A percentile compares a stretch with the other conserved stretches of the same genome.
These are phyloP conservation scores for Meliscaeva auricollis DNA, from an alignment of 2,888 invertebrate species.

Conservation along the genomic window DNA sequence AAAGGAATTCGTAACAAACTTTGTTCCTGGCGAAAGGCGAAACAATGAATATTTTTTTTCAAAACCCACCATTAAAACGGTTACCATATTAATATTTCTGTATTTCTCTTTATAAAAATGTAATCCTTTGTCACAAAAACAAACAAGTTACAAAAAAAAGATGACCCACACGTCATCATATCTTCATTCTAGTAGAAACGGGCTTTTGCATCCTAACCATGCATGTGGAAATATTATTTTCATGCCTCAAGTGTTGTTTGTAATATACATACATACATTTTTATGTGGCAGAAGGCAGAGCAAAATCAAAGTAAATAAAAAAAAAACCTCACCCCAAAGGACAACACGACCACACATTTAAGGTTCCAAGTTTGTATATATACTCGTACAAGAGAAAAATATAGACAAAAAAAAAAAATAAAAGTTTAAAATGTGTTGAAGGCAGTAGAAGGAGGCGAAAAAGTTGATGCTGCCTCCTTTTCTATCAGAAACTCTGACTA, in stretches of 20 bases:
- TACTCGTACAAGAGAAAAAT: neutral
- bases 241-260: constrained; percentile 60
- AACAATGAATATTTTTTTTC: constrained; percentile 15
- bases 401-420: no score
- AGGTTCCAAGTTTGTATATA: constrained; percentile 15
- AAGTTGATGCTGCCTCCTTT: constrained; percentile 12
- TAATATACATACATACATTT: constrained; percentile 24
- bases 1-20: neutral
- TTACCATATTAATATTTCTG: constrained; percentile 18
- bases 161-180: constrained; percentile 32
- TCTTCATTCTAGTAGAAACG: constrained; percentile 31
- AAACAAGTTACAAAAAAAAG: neutral
- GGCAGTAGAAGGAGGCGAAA: neutral
- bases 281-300: constrained; percentile 4
- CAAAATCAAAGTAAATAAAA: constrained; percentile 35
- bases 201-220: constrained; percentile 36
- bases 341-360: constrained; percentile 34
- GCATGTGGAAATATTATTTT: constrained; percentile 64
- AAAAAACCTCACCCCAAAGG: constrained; percentile 28
- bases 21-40: constrained; percentile 23
- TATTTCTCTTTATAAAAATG: neutral
- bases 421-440: neutral
- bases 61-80: constrained; percentile 31
- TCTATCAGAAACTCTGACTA: constrained; percentile 44
- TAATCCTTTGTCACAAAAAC: constrained; percentile 44